These are phyloP conservation scores for Potorous gilbertii DNA, from an alignment of 2,797 vertebrate genomes.

Conservation along the genomic window DNA sequence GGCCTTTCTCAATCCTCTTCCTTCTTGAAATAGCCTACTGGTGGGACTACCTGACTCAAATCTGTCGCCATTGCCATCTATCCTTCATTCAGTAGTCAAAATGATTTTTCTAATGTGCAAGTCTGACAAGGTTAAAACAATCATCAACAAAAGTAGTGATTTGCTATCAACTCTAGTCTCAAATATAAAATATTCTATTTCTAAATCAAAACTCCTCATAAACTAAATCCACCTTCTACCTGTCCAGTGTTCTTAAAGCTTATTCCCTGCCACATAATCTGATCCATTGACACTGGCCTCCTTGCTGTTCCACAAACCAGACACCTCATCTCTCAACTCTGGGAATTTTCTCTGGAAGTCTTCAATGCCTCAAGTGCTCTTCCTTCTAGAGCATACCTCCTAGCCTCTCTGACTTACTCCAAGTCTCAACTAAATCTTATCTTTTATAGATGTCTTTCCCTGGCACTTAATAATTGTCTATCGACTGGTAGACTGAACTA, in stretches of 20 bases:
- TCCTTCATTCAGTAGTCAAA: not conserved
- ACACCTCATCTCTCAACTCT: not conserved
- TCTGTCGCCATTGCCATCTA: not conserved
- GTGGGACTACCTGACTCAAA: not conserved
- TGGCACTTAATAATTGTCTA: not conserved
- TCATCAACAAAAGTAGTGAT: not conserved
- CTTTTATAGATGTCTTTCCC: not conserved
- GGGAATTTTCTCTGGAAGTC: not conserved
- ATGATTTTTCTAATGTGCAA: not conserved
- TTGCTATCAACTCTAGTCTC: not conserved
- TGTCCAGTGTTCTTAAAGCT: not conserved
- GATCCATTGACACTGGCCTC: not conserved
- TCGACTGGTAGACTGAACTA: not conserved
- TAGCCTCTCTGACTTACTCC: not conserved
- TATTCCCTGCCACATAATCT: not conserved
- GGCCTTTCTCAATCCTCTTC: not conserved
- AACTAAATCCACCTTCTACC: not conserved
- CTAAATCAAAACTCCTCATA: not conserved
- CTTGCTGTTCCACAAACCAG: not conserved
- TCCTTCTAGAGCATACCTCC: not conserved
- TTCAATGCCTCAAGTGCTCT: not conserved
- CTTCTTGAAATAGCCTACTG: not conserved
- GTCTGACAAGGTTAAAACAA: accelerated
- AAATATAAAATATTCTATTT: not conserved
- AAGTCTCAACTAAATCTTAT: not conserved